phyloP scores from a whole-genome alignment of 2,888 invertebrate genomes.

The Lithophane leautieri region DNA sequence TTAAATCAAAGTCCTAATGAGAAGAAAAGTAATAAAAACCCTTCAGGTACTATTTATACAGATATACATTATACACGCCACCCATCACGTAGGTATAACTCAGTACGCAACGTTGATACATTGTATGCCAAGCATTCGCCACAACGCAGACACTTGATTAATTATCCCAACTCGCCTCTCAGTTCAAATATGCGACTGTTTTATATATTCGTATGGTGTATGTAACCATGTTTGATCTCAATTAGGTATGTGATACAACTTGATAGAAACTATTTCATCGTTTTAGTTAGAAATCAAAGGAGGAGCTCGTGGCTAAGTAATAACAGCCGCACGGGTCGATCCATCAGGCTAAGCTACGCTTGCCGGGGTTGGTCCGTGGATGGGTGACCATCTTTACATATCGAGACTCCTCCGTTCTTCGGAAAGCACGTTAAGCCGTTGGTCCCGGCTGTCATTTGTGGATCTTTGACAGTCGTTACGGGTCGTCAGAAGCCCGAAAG shows the following conservation, averaged over 20 bases:
- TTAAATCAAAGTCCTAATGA: background rate
- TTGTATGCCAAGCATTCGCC: conserved; percentile 44
- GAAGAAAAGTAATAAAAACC: background rate
- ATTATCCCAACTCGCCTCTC: conserved; percentile 37
- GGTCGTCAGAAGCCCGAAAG: no score
- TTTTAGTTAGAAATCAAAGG: no score
- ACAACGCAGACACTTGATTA: conserved; percentile 54
- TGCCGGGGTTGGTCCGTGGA: no score
- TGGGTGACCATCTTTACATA: no score
- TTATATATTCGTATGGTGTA: conserved; percentile 14
- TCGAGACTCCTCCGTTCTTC: no score
- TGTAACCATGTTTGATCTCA: conserved; percentile 12
- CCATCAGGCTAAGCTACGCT: no score
- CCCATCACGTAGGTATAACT: background rate
- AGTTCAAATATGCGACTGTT: conserved; percentile 37
- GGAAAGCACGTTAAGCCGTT: no score
- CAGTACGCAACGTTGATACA: conserved; percentile 43
- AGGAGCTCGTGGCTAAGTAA: no score
- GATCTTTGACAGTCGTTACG: no score
- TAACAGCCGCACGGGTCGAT: no score
- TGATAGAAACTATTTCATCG: background rate
- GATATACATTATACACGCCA: background rate
- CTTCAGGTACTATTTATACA: background rate
- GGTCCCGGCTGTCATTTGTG: no score
- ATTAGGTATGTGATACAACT: conserved; percentile 9